Conservation (phyloP, 2,113 vertebrate genomes). For the Sturnira hondurensis region DNA sequence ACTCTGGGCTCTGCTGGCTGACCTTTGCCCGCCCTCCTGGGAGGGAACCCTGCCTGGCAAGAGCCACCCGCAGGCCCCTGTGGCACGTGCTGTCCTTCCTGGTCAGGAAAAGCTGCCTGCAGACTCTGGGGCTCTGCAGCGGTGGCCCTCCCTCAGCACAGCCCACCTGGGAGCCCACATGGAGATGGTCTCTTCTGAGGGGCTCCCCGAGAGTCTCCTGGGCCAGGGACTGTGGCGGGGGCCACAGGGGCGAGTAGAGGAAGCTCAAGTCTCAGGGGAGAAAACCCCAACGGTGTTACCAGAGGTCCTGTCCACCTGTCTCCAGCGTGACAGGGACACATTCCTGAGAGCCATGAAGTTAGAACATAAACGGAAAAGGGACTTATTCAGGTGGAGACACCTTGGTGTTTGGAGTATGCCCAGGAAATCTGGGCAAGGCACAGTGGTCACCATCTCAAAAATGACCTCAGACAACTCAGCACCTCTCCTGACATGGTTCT, state of each 20-base stretch:
- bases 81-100: background rate
- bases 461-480: background rate
- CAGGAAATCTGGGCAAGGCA: background rate
- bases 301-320: background rate
- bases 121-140: background rate
- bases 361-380: background rate
- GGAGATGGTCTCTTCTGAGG: background rate
- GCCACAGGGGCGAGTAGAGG: rapidly evolving
- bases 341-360: background rate
- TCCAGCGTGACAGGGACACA: no score
- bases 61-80: rapidly evolving
- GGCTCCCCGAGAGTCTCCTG: background rate
- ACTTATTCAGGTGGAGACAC: background rate
- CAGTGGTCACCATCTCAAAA: background rate
- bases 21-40: rapidly evolving
- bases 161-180: background rate
- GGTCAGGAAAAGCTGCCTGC: background rate
- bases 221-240: no score
- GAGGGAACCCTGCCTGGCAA: background rate
- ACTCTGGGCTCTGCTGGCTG: background rate
- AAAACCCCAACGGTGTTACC: background rate
- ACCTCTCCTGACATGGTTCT: background rate
- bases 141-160: rapidly evolving
- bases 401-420: background rate
- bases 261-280: rapidly evolving